A percentile compares a stretch with the other conserved stretches of the same genome.
phyloP scores from a whole-genome alignment of 2,888 invertebrate genomes.

The Adelognathus sp. region DNA sequence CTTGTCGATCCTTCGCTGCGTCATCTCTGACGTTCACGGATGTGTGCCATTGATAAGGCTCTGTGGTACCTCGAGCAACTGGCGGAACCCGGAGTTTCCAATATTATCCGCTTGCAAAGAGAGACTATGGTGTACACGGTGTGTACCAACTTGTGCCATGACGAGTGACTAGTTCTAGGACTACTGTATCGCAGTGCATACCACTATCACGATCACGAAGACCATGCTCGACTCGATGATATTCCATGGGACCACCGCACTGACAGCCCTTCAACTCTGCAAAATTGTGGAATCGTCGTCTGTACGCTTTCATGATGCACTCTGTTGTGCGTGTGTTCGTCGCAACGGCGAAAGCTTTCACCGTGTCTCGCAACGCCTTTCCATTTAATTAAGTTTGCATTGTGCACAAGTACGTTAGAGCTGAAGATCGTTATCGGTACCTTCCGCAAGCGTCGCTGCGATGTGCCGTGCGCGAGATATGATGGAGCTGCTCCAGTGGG shows the following conservation, averaged over 20 bases:
- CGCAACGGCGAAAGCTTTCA: constrained; percentile 43
- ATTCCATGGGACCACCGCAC: not conserved
- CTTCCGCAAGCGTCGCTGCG: constrained; percentile 59
- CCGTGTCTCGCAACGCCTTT: constrained; percentile 61
- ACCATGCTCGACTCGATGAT: constrained; percentile 17
- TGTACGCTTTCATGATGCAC: constrained; percentile 27
- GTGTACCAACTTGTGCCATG: not conserved
- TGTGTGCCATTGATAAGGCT: not conserved
- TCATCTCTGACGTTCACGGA: not conserved
- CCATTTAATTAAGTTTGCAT: constrained; percentile 78
- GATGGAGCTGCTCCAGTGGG: constrained; percentile 63
- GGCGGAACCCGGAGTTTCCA: not conserved
- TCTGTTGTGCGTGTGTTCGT: constrained; percentile 24
- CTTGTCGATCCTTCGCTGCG: not conserved
- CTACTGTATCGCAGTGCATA: not conserved
- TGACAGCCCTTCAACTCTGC: constrained; percentile 1
- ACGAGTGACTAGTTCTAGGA: not conserved
- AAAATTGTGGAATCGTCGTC: not conserved
- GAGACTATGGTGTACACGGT: not conserved
- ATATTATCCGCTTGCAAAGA: not conserved
- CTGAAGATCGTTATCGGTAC: constrained; percentile 71
- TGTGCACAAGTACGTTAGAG: constrained; percentile 69
- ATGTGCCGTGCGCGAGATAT: constrained; percentile 66
- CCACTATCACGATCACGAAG: not conserved
- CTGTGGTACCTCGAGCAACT: not conserved